Base-by-base conservation (phyloP, 2,888 invertebrate species). In the Apodemia duryi region DNA sequence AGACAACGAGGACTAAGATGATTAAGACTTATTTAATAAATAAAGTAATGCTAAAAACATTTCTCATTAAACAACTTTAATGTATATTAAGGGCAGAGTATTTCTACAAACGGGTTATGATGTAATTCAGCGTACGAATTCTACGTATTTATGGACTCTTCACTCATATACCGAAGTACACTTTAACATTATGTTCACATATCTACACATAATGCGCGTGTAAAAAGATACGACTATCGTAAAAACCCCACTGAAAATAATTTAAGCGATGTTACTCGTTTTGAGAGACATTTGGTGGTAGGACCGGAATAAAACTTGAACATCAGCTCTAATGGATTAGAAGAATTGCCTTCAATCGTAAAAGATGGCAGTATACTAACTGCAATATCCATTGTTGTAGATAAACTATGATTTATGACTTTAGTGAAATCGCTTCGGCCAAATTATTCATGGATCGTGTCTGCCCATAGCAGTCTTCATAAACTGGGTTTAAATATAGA, bases 171-270 rank as follows among this genome's bases (percentile, higher is more conserved):
- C 73, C 74, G 81, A 78, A 83, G 82, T 81, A 80, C 81, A 84
- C 82, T 84, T 86, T 79, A 88, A 87, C 83, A 87, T 88, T 84
- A 90, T 84, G 86, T 85, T 85, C 83, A 81, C 88, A 84, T 46
- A 46, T 86, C 85, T 87, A 85, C 82, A 81, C 82, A 88, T 87
- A 84, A 91, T 86, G 88, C 83, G 85, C 78, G 83, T 88, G 86
- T 91, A 91, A 91, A 91, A 91, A 90, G 86, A 91, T 90, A 91
- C 83, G 85, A 82, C 89, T 85, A 85, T 86, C 90, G 81, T 91
- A 91, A 91, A 65, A 91, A 81, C 83, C 79, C 83, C 82, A 87
- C 85, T 86, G 86, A 86, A 90, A 91, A 91, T 91, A 89, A 91
- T 91, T 90, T 90, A 86, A 43, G 82, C 88, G 43, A 43, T 85